A percentile compares a stretch with the other conserved stretches of the same genome.
phyloP scores from a whole-genome alignment of 2,888 invertebrate genomes.

The Drosophila cognata region DNA sequence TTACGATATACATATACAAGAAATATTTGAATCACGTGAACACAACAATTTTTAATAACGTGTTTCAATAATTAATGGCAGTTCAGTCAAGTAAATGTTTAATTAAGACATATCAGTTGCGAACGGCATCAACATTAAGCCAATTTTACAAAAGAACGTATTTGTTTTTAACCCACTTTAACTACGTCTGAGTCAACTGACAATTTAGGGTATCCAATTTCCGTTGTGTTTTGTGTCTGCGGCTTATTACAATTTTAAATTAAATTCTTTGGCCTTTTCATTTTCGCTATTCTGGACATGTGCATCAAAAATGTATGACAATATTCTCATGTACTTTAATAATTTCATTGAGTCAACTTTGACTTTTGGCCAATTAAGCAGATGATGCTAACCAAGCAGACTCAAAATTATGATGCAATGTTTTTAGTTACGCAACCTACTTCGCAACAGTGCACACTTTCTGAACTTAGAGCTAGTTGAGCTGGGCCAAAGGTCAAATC shows the following conservation, averaged over 20 bases:
- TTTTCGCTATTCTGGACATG: neutral
- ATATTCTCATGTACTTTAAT: constrained; percentile 5
- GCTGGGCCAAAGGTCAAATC: constrained; percentile 61
- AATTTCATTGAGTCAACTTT: constrained; percentile 2
- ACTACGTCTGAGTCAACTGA: neutral
- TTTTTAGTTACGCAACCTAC: neutral
- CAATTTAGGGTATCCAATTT: constrained; percentile 13
- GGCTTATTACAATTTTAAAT: constrained; percentile 12
- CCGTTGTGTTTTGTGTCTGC: neutral
- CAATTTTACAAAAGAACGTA: neutral
- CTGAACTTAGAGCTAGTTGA: constrained; percentile 12
- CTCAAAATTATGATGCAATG: constrained; percentile 11
- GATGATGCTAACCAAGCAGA: neutral
- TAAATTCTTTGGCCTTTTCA: constrained; percentile 17
- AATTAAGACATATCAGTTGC: neutral
- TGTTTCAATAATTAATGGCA: too few species aligned
- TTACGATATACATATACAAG: neutral
- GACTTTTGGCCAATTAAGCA: neutral
- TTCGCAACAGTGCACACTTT: neutral
- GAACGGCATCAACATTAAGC: neutral
- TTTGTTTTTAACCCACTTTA: neutral
- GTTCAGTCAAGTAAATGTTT: neutral
- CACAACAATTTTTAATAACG: neutral
- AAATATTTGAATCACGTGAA: neutral
- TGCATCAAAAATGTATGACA: constrained; percentile 25